Percentiles rank a stretch among this genome's conserved stretches.
phyloP scores from a whole-genome alignment of 2,113 vertebrate genomes.

The Lucifuga dentata region DNA sequence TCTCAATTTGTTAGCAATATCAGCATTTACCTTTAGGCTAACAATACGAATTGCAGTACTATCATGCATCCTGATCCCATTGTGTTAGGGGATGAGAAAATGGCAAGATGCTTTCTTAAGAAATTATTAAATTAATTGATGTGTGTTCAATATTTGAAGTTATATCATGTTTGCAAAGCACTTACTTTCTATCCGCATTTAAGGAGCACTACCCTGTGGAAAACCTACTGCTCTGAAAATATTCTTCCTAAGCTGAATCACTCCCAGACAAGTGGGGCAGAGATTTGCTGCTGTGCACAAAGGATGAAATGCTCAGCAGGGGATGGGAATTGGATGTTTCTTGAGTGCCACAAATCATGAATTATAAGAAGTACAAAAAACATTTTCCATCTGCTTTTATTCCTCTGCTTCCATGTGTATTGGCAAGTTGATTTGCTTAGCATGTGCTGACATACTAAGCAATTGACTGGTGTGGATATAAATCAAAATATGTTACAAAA shows the following conservation, averaged over 20 bases:
- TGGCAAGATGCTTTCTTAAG: conserved; percentile 26
- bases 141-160: conserved; percentile 26
- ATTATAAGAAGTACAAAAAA: conserved; percentile 65
- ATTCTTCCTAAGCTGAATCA: conserved; percentile 66
- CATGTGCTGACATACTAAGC: conserved; percentile 35
- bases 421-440: conserved; percentile 33
- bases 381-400: conserved; percentile 26
- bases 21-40: too few relatives aligned
- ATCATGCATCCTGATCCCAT: not conserved
- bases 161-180: conserved; percentile 25
- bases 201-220: conserved; percentile 48
- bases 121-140: conserved; percentile 39
- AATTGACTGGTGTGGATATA: not conserved
- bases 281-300: conserved; percentile 71
- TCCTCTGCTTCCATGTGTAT: conserved; percentile 18
- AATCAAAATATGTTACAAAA: conserved; percentile 11
- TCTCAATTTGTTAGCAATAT: too few relatives aligned
- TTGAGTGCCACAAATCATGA: conserved; percentile 61
- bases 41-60: not conserved
- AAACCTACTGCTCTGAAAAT: conserved; percentile 55
- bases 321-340: conserved; percentile 62
- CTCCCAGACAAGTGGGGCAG: conserved; percentile 66
- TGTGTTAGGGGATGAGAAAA: conserved; percentile 6
- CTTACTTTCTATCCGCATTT: conserved; percentile 34
- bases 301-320: conserved; percentile 67